Evolutionary conservation across 2,113 vertebrate species (phyloP).

Genomic region (Tachysurus vachellii): DNA sequence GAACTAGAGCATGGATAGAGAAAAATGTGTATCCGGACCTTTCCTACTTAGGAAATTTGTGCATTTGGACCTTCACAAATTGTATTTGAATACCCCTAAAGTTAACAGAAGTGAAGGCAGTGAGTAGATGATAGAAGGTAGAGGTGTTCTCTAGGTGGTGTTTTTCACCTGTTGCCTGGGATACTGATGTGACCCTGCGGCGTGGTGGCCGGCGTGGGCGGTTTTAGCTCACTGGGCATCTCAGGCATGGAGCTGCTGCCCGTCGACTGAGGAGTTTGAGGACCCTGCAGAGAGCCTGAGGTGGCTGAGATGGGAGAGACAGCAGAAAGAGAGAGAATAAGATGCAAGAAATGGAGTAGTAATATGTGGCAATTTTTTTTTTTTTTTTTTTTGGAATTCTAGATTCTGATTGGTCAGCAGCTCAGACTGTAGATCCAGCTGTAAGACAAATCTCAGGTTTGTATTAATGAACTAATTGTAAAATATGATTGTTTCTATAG

Average conservation of each 20-base stretch:
- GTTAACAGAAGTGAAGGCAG: neutral
- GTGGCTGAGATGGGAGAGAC: conserved; percentile 70
- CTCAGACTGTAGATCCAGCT: neutral
- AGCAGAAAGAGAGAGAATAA: conserved; percentile 32
- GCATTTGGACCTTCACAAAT: too few relatives aligned
- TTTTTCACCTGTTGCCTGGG: conserved; percentile 76
- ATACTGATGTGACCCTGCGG: conserved; percentile 85
- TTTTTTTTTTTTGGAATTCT: neutral
- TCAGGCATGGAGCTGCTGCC: conserved; percentile 91
- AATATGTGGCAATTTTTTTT: neutral
- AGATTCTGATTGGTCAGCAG: neutral
- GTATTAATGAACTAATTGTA: neutral
- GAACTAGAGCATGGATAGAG: too few relatives aligned
- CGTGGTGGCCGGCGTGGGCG: conserved; percentile 87
- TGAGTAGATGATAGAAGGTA: neutral
- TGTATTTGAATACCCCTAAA: neutral
- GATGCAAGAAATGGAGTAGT: conserved; percentile 7
- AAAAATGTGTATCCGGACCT: too few relatives aligned
- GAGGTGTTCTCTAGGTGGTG: neutral
- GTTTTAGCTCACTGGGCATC: conserved; percentile 86
- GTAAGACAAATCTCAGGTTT: neutral
- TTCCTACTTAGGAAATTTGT: too few relatives aligned
- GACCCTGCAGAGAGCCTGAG: conserved; percentile 91
- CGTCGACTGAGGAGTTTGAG: conserved; percentile 92
- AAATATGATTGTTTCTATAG: neutral